Evolutionary conservation across 1,140 invertebrate species (phyloP), one percentile per base, ranked within the genome.

Genomic region (Sinonovacula constricta): DNA sequence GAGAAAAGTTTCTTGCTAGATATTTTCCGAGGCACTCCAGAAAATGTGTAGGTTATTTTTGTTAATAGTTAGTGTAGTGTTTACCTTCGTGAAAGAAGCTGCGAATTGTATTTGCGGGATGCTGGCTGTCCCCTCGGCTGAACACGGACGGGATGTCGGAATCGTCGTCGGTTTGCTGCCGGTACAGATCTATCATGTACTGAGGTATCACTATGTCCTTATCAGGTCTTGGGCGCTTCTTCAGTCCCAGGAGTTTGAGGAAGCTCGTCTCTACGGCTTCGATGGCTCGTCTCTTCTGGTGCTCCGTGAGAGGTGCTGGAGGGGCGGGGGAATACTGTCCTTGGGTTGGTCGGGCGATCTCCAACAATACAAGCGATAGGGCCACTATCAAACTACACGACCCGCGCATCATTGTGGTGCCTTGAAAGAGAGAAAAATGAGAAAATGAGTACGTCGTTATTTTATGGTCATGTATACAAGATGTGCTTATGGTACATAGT

Each of bases 81-180:
- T 92, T 89, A 96, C 95, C 95, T 91, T 93, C 91, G 92, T 97
- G 96, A 83, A 93, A 93, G 92, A 96, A 97, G 90, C 95, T 95
- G 81, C 96, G 92, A 45, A 96, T 95, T 49, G 96, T 97, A 91
- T 97, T 97, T 74, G 96, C 95, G 68, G 93, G 93, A 74, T 67
- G 56, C 1, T 65, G 28, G 3, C 56, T 54, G 51, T 75, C 66
- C 33, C 34, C 51, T n/a, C 60, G 60, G 24, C 54, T 56, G 33
- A 49, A 80, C 67, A 76, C 54, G 31, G 56, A 28, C 4, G 26
- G 36, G 34, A 53, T 82, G 18, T 57, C 34, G 26, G 76, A 65
- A 72, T 79, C 79, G 49, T 81, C 59, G 39, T 62, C 53, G 22
- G 45, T 84, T 26, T 82, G 78, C 66, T 74, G 56, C 79, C 83